Conservation (phyloP, 53 echinoderm and acorn worm species). For the Antedon mediterranea region DNA sequence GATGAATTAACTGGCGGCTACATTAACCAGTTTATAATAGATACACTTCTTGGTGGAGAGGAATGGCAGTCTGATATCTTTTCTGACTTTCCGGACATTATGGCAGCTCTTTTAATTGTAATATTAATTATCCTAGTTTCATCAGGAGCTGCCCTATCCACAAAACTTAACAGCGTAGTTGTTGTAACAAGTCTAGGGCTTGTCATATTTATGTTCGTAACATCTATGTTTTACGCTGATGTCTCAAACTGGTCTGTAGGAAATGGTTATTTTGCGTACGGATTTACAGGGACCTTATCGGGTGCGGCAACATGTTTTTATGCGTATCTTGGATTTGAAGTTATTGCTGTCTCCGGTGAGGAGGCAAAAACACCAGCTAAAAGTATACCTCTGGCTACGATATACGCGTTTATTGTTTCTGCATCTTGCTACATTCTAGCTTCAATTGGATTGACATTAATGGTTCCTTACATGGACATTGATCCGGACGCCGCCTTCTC, state of each 20-base stretch:
- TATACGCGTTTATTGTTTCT: background rate
- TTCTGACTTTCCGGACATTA: background rate
- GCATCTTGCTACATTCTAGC: background rate
- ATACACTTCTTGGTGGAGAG: constrained; percentile 28
- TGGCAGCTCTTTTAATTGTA: constrained; percentile 11
- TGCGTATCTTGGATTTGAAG: constrained; percentile 4
- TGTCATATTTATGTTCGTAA: constrained; percentile 27
- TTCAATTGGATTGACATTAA: constrained; percentile 2
- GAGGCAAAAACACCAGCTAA: constrained; percentile 2
- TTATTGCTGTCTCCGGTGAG: background rate
- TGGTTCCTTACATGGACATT: background rate
- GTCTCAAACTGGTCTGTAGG: constrained; percentile 14
- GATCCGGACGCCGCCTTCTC: background rate
- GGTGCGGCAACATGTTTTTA: constrained; percentile 7
- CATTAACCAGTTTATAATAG: constrained; percentile 36
- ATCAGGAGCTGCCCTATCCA: constrained; percentile 38
- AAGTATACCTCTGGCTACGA: constrained; percentile 4
- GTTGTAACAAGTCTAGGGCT: constrained; percentile 19
- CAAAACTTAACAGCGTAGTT: constrained; percentile 15
- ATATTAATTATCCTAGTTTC: constrained; percentile 29
- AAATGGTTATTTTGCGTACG: background rate
- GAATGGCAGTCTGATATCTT: constrained; percentile 39
- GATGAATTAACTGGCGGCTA: constrained; percentile 30
- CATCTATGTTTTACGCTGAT: constrained; percentile 17
- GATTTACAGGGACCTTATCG: background rate